phyloP scores from a whole-genome alignment of 2,888 invertebrate genomes.

The Eupithecia centaureata region DNA sequence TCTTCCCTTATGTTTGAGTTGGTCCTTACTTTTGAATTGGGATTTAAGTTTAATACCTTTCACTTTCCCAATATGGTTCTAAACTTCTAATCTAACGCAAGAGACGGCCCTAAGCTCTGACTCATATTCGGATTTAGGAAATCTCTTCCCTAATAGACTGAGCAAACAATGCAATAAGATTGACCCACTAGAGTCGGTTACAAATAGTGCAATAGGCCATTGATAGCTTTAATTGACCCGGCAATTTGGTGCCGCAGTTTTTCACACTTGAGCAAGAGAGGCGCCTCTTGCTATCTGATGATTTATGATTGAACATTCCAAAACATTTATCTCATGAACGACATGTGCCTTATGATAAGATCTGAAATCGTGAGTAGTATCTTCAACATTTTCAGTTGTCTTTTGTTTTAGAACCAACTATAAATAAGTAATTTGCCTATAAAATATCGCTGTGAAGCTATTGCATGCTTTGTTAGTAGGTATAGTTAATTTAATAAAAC shows the following conservation, averaged over 20 bases:
- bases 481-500: not conserved
- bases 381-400: not conserved
- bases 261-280: conserved; percentile 34
- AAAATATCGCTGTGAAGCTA: not conserved
- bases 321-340: conserved; percentile 11
- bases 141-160: conserved; percentile 13
- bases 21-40: not conserved
- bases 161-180: conserved; percentile 18
- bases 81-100: not conserved
- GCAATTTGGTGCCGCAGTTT: conserved; percentile 21
- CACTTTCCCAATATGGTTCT: conserved; percentile 10
- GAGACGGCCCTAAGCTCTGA: conserved; percentile 8
- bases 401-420: not conserved
- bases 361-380: not conserved
- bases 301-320: conserved; percentile 31
- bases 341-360: conserved; percentile 11
- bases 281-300: conserved; percentile 22
- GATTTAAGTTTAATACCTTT: not conserved
- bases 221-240: conserved; percentile 30
- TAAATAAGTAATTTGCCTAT: not conserved
- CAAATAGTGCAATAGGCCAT: conserved; percentile 27
- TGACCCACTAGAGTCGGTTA: conserved; percentile 16
- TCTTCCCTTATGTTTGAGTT: not conserved
- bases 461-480: not conserved
- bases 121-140: conserved; percentile 19